Evolutionary conservation across 2,797 vertebrate genomes (phyloP).

Genomic region (Lagodon rhomboides): DNA sequence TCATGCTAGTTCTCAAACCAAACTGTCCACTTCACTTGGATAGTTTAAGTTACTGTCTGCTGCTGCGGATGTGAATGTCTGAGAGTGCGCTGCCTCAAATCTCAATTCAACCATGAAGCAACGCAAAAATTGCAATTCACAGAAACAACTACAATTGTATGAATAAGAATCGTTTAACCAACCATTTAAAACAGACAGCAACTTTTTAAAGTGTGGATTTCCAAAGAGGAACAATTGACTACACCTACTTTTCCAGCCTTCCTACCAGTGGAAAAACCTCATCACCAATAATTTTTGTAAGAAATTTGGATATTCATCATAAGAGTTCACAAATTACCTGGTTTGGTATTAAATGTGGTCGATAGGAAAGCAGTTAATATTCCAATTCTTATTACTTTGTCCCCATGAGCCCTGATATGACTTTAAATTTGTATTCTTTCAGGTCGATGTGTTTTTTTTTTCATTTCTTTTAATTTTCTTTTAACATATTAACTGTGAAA

Average conservation of each 20-base stretch:
- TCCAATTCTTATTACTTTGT: slow-evolving; percentile 13
- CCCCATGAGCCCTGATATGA: slow-evolving; percentile 2
- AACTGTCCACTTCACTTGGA: slow-evolving; percentile 2
- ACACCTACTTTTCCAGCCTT: neutral
- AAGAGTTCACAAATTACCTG: neutral
- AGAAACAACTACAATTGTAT: neutral
- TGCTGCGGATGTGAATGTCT: slow-evolving; percentile 4
- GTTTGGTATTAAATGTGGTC: slow-evolving; percentile 8
- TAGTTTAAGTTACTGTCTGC: neutral
- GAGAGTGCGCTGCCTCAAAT: slow-evolving; percentile 5
- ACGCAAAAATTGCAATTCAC: neutral
- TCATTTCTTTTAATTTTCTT: neutral
- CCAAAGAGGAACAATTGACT: neutral
- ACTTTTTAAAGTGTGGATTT: neutral
- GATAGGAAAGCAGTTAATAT: neutral
- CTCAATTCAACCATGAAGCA: neutral
- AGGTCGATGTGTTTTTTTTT: neutral
- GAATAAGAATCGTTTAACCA: neutral
- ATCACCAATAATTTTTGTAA: neutral
- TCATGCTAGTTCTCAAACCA: slow-evolving; percentile 10
- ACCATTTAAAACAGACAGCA: neutral
- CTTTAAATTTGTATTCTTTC: slow-evolving; percentile 1
- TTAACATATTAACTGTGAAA: neutral
- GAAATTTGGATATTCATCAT: neutral
- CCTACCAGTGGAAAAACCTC: neutral